phyloP scores from a whole-genome alignment of 2,113 vertebrate species.

The Caloenas nicobarica region DNA sequence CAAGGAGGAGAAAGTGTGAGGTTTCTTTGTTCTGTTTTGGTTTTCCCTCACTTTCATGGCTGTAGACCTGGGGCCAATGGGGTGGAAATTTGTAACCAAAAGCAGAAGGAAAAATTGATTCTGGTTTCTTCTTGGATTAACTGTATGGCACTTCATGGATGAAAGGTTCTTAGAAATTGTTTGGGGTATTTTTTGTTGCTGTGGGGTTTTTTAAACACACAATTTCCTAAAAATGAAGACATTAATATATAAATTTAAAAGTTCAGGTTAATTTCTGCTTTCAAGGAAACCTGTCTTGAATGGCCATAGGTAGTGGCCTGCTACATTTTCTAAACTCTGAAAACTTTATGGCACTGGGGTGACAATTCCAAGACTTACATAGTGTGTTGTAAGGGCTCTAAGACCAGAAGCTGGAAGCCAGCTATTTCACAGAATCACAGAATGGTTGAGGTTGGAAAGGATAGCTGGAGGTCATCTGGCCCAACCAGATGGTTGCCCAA shows the following conservation, averaged over 20 bases:
- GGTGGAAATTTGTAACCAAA: neutral
- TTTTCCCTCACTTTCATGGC: neutral
- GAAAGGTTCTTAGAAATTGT: neutral
- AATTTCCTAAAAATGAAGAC: neutral
- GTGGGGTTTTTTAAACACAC: neutral
- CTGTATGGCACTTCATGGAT: neutral
- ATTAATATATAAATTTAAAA: neutral
- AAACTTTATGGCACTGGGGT: neutral
- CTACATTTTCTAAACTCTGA: neutral
- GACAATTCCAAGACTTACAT: neutral
- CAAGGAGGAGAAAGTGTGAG: neutral
- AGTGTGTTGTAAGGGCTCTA: neutral
- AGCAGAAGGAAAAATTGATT: neutral
- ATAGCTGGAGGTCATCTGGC: too few relatives aligned
- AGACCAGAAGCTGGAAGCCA: neutral
- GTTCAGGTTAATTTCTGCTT: neutral
- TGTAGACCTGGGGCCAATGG: fast-evolving
- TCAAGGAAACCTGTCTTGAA: neutral
- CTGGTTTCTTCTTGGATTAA: neutral
- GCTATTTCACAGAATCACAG: neutral
- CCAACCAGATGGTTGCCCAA: too few relatives aligned
- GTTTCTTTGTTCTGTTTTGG: neutral
- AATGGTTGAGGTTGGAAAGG: too few relatives aligned
- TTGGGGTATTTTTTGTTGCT: neutral
- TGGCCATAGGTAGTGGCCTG: too few relatives aligned